A percentile compares a stretch with the other conserved stretches of the same genome.
Evolutionary conservation across 2,888 invertebrate genomes (phyloP).

Genomic region (Monoplex corrugatus): DNA sequence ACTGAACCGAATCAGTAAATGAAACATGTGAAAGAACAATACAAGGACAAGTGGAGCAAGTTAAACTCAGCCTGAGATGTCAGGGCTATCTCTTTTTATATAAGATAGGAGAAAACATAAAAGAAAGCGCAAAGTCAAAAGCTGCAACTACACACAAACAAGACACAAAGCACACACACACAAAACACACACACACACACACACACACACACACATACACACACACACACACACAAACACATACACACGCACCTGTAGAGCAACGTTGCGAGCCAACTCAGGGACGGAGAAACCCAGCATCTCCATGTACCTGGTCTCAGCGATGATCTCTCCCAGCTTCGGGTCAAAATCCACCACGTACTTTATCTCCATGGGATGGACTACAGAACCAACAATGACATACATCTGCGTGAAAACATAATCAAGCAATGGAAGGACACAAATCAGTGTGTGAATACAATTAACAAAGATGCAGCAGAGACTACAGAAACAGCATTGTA

Average conservation of each 20-base stretch:
- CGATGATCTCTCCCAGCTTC: constrained; percentile 81
- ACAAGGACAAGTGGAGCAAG: no score
- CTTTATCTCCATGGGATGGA: constrained; percentile 65
- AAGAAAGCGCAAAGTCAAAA: neutral
- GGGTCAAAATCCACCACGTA: constrained; percentile 82
- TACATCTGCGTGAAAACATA: no score
- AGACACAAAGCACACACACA: neutral
- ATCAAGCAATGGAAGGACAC: no score
- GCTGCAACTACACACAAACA: neutral
- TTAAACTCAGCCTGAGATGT: no score
- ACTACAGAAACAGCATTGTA: no score
- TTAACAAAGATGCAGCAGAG: no score
- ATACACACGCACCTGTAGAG: constrained; percentile 78
- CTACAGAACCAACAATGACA: constrained; percentile 45
- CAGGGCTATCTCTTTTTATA: no score
- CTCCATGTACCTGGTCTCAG: constrained; percentile 82
- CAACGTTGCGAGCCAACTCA: constrained; percentile 82
- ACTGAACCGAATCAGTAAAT: no score
- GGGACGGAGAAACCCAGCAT: constrained; percentile 82
- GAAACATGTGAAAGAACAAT: no score
- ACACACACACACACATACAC: neutral
- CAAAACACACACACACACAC: neutral
- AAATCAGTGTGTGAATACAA: no score
- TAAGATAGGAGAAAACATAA: neutral
- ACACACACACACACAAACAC: neutral